Base-by-base conservation (phyloP, 2,888 invertebrate species). In the Elysia crispata region DNA sequence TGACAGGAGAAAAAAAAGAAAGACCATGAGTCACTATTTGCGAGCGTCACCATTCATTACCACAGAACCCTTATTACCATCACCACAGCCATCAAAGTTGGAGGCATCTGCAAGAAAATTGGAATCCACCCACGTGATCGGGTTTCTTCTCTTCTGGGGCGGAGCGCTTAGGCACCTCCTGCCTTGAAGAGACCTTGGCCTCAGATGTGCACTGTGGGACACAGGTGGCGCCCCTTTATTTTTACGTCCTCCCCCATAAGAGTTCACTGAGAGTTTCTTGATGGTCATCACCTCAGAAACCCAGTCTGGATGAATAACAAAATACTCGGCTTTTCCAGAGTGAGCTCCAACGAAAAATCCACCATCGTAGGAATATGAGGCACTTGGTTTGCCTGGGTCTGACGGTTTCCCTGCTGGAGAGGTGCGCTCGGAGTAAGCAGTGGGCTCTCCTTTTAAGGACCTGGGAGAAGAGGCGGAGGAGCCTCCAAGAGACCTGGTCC, bases 301-400 rank as follows among this genome's bases (percentile, higher is more conserved):
- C 91, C 91, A 91, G 80, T 91, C 91, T 0, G 91, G 91, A 75
- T 91, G 89, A 74, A 91, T 90, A 13, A 89, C 88, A 83, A 90
- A 91, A 82, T 86, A 90, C 57, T 89, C 89, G 20, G 69, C 70
- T 60, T 83, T 82, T 3, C 85, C 83, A n/a, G 85, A 82, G 69
- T 85, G 85, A 13, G 88, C 86, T 57, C 85, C 83, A 50, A 84
- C 79, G 83, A 91, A 91, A 66, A 90, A 82, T 33, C 89, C 88
- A 20, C 90, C 89, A 33, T 89, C 89, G 82, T 88, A 88, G 49
- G 86, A 81, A 79, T 88, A 87, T 1, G 83, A 83, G 5, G 85
- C 83, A 28, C 83, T 80, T 0, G 86, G 85, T 60, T 85, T 67
- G n/a, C 76, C 62, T 5, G n/a, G 20, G 13, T 57, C 74, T 0